Conservation (phyloP, 2,797 vertebrate species). For the Babyrousa celebensis region DNA sequence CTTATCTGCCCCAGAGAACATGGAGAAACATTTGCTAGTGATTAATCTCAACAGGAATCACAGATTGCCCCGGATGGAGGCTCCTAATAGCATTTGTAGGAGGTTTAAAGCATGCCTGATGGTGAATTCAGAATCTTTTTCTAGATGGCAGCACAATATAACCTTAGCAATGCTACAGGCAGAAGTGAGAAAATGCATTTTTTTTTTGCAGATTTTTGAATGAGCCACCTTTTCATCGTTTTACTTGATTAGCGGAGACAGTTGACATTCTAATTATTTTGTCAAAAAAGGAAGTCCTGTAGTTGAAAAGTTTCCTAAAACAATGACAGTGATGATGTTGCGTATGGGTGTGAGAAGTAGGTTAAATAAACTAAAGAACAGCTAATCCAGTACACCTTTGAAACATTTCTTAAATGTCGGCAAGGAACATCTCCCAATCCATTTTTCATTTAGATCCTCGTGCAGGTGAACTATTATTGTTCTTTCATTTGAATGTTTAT, state of each 20-base stretch:
- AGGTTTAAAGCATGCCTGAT: background rate
- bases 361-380: background rate
- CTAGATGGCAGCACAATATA: background rate
- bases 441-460: background rate
- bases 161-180: conserved; percentile 15
- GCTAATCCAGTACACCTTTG: background rate
- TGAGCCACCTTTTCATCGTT: background rate
- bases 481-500: conserved; percentile 43
- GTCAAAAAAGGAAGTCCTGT: background rate
- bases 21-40: conserved; percentile 32
- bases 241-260: background rate
- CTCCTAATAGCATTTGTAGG: conserved; percentile 1
- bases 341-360: background rate
- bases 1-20: conserved; percentile 62
- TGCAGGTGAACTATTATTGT: background rate
- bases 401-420: background rate
- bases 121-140: conserved; percentile 18
- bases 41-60: conserved; percentile 43
- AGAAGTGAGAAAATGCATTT: background rate
- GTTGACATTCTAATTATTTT: conserved; percentile 14
- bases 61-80: background rate
- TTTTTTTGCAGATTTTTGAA: background rate
- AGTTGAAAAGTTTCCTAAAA: background rate
- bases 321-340: background rate
- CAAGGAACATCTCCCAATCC: background rate